Conservation (phyloP, 2,888 invertebrate genomes). For the Ceriagrion tenellum region DNA sequence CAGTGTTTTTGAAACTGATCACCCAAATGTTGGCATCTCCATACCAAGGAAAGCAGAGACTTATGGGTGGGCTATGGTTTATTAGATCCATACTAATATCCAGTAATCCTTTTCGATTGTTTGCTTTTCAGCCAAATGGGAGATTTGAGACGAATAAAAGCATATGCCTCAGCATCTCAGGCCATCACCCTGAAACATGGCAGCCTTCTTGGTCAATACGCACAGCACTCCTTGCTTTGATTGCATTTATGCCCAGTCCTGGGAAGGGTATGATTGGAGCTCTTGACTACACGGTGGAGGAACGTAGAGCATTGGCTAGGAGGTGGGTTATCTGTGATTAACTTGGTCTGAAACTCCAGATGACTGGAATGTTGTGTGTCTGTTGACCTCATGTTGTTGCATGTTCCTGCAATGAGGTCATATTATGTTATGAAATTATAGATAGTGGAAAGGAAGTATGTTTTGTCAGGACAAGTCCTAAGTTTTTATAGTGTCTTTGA, state of each 20-base stretch:
- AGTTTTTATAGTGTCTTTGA: too few relatives aligned
- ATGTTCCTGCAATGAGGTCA: too few relatives aligned
- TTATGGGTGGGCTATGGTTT: too few relatives aligned
- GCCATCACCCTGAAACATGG: slow-evolving; percentile 99
- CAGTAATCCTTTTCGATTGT: not conserved
- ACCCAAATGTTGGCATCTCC: too few relatives aligned
- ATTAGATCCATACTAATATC: too few relatives aligned
- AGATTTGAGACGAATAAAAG: slow-evolving; percentile 96
- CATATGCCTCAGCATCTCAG: slow-evolving; percentile 96
- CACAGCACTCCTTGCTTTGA: slow-evolving; percentile 93
- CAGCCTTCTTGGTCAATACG: slow-evolving; percentile 98
- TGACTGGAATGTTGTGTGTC: not conserved
- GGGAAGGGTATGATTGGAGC: slow-evolving; percentile 95
- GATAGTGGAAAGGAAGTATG: too few relatives aligned
- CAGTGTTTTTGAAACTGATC: too few relatives aligned
- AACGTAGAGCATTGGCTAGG: slow-evolving; percentile 88
- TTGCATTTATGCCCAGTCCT: slow-evolving; percentile 96
- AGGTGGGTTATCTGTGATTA: slow-evolving; percentile 79
- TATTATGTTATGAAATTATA: too few relatives aligned
- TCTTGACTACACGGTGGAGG: slow-evolving; percentile 91
- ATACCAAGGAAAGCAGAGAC: too few relatives aligned
- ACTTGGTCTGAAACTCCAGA: slow-evolving; percentile 25
- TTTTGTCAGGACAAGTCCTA: too few relatives aligned
- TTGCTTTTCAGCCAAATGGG: slow-evolving; percentile 88
- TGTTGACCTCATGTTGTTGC: too few relatives aligned